Evolutionary conservation across 2,113 vertebrate species (phyloP).

Genomic region (Podarcis raffonei): DNA sequence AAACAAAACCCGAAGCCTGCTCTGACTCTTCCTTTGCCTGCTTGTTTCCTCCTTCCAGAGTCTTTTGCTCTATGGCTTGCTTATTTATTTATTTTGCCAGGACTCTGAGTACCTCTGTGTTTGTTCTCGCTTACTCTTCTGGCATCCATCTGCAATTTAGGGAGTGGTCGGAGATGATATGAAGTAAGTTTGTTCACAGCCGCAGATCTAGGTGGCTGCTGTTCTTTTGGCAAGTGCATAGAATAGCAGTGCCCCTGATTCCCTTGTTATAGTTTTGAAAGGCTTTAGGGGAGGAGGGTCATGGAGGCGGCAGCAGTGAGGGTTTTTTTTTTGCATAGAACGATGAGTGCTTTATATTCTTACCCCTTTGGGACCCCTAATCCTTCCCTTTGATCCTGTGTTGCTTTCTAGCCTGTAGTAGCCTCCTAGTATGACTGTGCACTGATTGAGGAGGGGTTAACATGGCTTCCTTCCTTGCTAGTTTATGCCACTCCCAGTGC

Average conservation of each 20-base stretch:
- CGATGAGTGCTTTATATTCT: not conserved
- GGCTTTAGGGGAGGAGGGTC: not conserved
- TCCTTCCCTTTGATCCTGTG: not conserved
- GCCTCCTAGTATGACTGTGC: not conserved
- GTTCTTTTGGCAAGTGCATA: not conserved
- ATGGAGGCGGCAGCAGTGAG: not conserved
- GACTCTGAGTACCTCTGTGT: not conserved
- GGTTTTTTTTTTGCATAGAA: not conserved
- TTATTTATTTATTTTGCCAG: not conserved
- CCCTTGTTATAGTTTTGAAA: not conserved
- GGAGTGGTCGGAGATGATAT: slow-evolving; percentile 25
- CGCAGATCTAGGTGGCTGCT: not conserved
- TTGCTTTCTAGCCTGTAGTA: slow-evolving; percentile 12
- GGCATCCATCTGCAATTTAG: not conserved
- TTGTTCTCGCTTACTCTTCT: not conserved
- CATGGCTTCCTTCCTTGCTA: slow-evolving; percentile 20
- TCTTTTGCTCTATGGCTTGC: not conserved
- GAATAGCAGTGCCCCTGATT: not conserved
- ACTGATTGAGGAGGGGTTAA: slow-evolving; percentile 15
- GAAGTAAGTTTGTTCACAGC: slow-evolving; percentile 2
- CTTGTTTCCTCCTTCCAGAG: not conserved
- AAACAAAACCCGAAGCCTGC: not conserved
- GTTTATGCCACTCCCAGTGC: not conserved
- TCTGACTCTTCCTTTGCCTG: not conserved
- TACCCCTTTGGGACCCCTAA: not conserved